Percentiles rank a stretch among this genome's conserved stretches.
phyloP scores from a whole-genome alignment of 2,113 vertebrate genomes.

The Bufo bufo region DNA sequence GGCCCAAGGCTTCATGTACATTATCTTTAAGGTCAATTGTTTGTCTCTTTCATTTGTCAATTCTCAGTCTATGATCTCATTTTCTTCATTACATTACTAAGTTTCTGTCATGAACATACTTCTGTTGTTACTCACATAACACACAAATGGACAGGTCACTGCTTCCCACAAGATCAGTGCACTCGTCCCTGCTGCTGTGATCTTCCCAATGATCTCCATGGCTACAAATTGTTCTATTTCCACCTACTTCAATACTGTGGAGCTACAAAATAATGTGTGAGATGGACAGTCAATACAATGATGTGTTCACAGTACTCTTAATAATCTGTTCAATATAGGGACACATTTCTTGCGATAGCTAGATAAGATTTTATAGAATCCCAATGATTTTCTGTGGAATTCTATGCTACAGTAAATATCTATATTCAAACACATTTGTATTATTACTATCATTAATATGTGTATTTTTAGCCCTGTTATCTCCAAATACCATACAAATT shows the following conservation, averaged over 20 bases:
- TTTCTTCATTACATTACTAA: background rate
- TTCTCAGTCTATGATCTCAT: background rate
- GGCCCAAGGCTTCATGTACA: too few relatives aligned
- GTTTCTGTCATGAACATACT: background rate
- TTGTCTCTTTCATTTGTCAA: background rate
- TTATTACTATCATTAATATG: background rate
- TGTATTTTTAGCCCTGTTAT: background rate
- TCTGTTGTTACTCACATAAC: background rate
- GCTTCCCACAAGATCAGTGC: background rate
- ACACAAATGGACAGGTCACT: background rate
- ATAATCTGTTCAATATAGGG: background rate
- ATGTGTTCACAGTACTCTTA: background rate
- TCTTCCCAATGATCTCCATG: background rate
- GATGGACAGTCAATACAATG: background rate
- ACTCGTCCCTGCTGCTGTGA: background rate
- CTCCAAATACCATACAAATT: background rate
- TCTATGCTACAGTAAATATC: background rate
- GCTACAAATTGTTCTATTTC: background rate
- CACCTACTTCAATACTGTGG: background rate
- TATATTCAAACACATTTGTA: background rate
- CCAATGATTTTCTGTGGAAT: background rate
- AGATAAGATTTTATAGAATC: background rate
- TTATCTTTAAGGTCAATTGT: background rate
- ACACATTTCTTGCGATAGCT: background rate
- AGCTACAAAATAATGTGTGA: background rate